Conservation (phyloP, 2,888 invertebrate species). For the Magallana nippona region DNA sequence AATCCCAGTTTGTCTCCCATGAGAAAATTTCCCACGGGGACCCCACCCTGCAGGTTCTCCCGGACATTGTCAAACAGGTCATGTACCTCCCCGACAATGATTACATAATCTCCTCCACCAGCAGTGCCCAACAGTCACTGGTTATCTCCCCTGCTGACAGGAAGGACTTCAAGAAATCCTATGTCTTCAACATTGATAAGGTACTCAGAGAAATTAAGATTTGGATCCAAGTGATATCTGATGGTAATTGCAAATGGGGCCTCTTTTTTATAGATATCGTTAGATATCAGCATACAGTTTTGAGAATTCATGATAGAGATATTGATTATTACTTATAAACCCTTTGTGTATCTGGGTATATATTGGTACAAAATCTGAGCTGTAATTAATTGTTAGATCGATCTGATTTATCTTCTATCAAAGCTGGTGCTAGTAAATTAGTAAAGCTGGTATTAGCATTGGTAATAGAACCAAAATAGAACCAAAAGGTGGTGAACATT, state of each 20-base stretch:
- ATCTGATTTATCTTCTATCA: too few species aligned
- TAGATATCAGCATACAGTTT: too few species aligned
- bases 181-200: conserved; percentile 78
- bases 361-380: too few species aligned
- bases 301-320: too few species aligned
- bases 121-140: conserved; percentile 72
- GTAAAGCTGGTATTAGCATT: too few species aligned
- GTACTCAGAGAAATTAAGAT: conserved; percentile 56
- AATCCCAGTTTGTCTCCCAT: conserved; percentile 40
- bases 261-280: too few species aligned
- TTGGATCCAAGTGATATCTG: background rate
- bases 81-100: conserved; percentile 77
- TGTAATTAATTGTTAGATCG: too few species aligned
- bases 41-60: conserved; percentile 62
- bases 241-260: background rate
- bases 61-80: conserved; percentile 75
- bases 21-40: conserved; percentile 51
- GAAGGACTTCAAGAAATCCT: conserved; percentile 77
- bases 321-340: too few species aligned
- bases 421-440: too few species aligned
- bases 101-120: conserved; percentile 76
- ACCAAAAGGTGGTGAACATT: too few species aligned
- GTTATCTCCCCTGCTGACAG: conserved; percentile 75
- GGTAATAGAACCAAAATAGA: too few species aligned
- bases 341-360: too few species aligned